Percentiles rank a stretch among this genome's conserved stretches.
phyloP scores from a whole-genome alignment of 2,888 invertebrate genomes.

The Chaetoderma sp. region DNA sequence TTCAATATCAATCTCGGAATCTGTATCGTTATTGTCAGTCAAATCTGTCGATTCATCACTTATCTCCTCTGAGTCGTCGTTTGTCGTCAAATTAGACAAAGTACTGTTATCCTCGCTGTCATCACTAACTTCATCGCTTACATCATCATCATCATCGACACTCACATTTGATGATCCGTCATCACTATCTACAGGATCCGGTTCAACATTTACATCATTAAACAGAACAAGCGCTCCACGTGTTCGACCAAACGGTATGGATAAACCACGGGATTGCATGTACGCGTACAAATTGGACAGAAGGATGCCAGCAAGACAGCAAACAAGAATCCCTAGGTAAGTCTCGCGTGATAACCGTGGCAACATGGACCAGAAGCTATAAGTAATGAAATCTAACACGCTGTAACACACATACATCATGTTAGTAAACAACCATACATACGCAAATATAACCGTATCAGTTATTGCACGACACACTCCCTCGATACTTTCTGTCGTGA shows the following conservation, averaged over 20 bases:
- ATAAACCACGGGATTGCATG: slow-evolving; percentile 42
- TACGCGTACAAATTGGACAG: slow-evolving; percentile 28
- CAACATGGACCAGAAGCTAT: slow-evolving; percentile 35
- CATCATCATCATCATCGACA: slow-evolving; percentile 28
- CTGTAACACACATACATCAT: neutral
- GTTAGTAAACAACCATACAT: neutral
- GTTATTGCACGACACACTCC: neutral
- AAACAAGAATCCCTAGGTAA: slow-evolving; percentile 48
- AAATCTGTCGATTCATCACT: slow-evolving; percentile 11
- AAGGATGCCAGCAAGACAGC: slow-evolving; percentile 31
- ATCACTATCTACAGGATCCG: slow-evolving; percentile 34
- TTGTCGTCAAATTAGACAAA: slow-evolving; percentile 3
- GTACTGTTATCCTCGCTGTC: slow-evolving; percentile 6
- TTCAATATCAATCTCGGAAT: slow-evolving; percentile 54
- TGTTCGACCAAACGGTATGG: slow-evolving; percentile 37
- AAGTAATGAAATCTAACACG: neutral
- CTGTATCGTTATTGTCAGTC: slow-evolving; percentile 31
- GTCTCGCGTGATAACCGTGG: slow-evolving; percentile 47
- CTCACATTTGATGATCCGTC: slow-evolving; percentile 7
- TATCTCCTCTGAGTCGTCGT: slow-evolving; percentile 4
- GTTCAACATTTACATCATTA: slow-evolving; percentile 46
- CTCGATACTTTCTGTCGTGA: neutral
- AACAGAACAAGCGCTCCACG: neutral
- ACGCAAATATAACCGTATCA: neutral
- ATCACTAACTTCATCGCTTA: slow-evolving; percentile 1